Conservation (phyloP, 2,797 vertebrate species). For the Semaprochilodus insignis region DNA sequence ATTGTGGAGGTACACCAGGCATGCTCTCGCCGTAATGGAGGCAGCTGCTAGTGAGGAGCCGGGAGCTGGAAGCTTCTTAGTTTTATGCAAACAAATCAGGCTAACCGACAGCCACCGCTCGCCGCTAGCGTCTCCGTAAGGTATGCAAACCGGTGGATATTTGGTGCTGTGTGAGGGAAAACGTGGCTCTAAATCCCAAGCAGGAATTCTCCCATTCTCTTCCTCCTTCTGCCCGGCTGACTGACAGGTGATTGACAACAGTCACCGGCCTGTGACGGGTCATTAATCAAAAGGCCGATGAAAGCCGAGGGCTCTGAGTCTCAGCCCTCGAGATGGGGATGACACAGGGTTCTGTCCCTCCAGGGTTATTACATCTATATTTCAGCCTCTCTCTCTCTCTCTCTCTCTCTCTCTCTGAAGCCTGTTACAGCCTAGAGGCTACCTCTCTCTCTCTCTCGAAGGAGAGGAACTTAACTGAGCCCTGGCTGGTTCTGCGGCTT, state of each 20-base stretch:
- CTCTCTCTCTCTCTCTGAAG: not conserved
- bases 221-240: conserved; percentile 55
- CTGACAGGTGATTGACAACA: conserved; percentile 70
- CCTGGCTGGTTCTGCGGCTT: not conserved
- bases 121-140: not conserved
- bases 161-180: not conserved
- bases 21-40: not conserved
- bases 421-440: not conserved
- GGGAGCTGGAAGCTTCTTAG: not conserved
- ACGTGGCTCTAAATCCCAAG: not conserved
- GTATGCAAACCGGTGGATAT: not conserved
- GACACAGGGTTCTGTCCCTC: conserved; percentile 35
- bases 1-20: not conserved
- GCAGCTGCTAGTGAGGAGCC: not conserved
- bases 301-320: conserved; percentile 60
- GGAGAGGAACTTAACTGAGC: conserved; percentile 12
- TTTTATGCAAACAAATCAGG: not conserved
- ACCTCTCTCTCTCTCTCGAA: not conserved
- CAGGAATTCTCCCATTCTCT: not conserved
- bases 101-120: not conserved
- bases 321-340: conserved; percentile 69
- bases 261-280: conserved; percentile 75
- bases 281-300: conserved; percentile 78
- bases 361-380: conserved; percentile 59
- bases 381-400: conserved; percentile 36